Conservation (phyloP, 1,140 invertebrate species). For the Cotesia chilonis region DNA sequence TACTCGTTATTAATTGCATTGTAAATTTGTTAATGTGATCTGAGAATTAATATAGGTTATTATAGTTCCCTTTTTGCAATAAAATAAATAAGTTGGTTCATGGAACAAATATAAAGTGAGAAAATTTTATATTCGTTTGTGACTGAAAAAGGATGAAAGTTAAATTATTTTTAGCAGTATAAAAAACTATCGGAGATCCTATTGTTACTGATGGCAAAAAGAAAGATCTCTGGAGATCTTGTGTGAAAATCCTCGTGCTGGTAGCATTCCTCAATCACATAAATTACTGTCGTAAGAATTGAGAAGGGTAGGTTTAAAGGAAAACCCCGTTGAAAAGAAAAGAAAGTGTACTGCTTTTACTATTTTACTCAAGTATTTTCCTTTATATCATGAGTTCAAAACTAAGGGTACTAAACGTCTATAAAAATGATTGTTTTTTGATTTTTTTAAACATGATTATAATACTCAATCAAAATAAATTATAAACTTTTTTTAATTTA, state of each 20-base stretch:
- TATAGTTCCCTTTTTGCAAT: no score
- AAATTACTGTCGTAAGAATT: conserved; percentile 8
- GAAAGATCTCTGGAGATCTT: not conserved
- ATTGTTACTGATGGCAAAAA: conserved; percentile 15
- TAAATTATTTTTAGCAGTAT: conserved; percentile 5
- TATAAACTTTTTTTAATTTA: not conserved
- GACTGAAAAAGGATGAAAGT: not conserved
- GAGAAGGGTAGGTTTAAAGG: conserved; percentile 6
- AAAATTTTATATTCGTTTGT: no score
- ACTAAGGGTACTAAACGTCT: not conserved
- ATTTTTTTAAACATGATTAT: not conserved
- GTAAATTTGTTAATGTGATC: no score
- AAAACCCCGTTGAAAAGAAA: conserved; percentile 11
- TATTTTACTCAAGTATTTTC: conserved; percentile 10
- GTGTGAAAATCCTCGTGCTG: conserved; percentile 1
- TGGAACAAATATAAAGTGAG: no score
- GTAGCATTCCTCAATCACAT: conserved; percentile 4
- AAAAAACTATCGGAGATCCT: conserved; percentile 1
- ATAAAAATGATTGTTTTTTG: not conserved
- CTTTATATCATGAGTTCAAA: not conserved
- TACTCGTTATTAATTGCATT: no score
- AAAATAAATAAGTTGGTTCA: no score
- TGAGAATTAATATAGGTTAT: no score
- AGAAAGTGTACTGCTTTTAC: not conserved
- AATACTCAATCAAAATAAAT: not conserved